Conservation (phyloP, 2,888 invertebrate genomes). For the Drosophila hawaiiensis region DNA sequence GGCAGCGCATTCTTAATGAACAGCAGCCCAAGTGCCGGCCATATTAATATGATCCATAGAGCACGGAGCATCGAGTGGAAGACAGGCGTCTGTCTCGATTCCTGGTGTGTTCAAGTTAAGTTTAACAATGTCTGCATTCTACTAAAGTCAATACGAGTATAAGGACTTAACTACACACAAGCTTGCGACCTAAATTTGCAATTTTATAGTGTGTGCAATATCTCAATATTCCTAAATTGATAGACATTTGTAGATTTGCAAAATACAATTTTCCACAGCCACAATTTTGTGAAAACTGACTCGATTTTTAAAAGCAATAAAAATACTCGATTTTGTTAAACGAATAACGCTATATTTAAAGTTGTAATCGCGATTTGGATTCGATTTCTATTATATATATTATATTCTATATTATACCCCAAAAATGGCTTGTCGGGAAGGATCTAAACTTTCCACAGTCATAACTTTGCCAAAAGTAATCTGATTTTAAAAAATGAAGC, state of each 20-base stretch:
- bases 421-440: neutral
- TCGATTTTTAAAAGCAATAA: no score
- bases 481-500: neutral
- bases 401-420: neutral
- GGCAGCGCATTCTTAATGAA: conserved; percentile 52
- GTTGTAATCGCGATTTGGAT: neutral
- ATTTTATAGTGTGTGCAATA: neutral
- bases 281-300: no score
- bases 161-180: neutral
- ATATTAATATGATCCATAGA: conserved; percentile 28
- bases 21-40: conserved; percentile 38
- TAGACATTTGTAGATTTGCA: neutral
- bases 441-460: neutral
- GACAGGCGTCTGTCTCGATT: neutral
- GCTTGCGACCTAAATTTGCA: neutral
- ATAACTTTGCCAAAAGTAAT: neutral
- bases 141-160: conserved; percentile 13
- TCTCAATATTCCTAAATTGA: neutral
- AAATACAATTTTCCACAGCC: no score
- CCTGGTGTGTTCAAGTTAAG: conserved; percentile 5
- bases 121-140: conserved; percentile 9
- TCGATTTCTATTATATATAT: no score
- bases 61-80: neutral
- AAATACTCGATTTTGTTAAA: neutral
- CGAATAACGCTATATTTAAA: neutral